These are phyloP conservation scores for Todiramphus saurophagus DNA, from an alignment of 2,113 vertebrate genomes.

Conservation along the genomic window DNA sequence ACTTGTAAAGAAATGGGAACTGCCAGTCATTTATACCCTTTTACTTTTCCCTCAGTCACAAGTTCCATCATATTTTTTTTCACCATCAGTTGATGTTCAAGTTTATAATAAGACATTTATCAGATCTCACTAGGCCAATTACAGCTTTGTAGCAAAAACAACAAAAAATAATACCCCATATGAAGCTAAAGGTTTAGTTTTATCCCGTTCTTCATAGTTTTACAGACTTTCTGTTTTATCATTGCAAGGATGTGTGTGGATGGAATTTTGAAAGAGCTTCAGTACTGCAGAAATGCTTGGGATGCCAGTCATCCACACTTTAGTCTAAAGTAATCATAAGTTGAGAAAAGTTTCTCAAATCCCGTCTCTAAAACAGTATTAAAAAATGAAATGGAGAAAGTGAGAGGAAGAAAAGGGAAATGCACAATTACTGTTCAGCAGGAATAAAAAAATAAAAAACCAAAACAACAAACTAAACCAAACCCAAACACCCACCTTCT, in stretches of 20 bases:
- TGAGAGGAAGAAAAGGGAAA: not conserved
- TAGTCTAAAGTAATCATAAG: conserved; percentile 43
- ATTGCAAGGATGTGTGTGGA: not conserved
- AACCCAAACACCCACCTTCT: not conserved
- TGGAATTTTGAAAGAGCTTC: conserved; percentile 54
- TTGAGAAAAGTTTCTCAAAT: conserved; percentile 26
- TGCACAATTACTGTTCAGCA: not conserved
- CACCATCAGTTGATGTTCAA: conserved; percentile 59
- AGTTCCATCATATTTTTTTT: conserved; percentile 72
- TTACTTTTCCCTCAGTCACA: conserved; percentile 72
- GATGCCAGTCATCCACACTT: not conserved
- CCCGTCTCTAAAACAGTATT: not conserved
- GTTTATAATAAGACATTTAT: conserved; percentile 74
- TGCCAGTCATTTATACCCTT: conserved; percentile 81
- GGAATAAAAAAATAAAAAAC: not conserved
- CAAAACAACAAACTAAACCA: not conserved
- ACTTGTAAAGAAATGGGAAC: conserved; percentile 88
- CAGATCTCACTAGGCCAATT: conserved; percentile 69
- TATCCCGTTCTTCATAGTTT: not conserved
- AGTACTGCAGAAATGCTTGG: not conserved
- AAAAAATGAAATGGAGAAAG: not conserved
- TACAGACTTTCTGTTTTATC: conserved; percentile 41
- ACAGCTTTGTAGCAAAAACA: conserved; percentile 66
- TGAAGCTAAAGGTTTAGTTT: conserved; percentile 47
- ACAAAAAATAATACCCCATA: conserved; percentile 44